These are phyloP conservation scores for Argentina silus DNA, from an alignment of 2,797 vertebrate species.

Conservation along the genomic window DNA sequence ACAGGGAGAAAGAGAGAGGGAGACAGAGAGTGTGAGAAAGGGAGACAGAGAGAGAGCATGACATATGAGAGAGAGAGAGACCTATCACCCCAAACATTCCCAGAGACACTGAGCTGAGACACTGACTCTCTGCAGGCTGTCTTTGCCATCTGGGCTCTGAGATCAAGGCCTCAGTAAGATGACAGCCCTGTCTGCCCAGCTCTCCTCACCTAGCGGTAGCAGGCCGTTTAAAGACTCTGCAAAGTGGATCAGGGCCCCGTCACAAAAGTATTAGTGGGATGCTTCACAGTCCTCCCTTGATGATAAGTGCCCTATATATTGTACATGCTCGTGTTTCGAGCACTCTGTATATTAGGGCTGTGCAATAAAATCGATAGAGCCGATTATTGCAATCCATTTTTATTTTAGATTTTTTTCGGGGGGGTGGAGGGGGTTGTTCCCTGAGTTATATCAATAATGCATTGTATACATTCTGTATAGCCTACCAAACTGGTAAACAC, in stretches of 20 bases:
- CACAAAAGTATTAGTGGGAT: slow-evolving; percentile 34
- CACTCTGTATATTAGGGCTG: slow-evolving; percentile 29
- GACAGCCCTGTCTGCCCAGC: background rate
- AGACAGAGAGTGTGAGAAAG: background rate
- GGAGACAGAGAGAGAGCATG: background rate
- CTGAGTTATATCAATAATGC: no score
- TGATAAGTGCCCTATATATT: slow-evolving; percentile 59
- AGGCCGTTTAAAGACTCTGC: slow-evolving; percentile 28
- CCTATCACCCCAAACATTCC: no score
- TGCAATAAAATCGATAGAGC: no score
- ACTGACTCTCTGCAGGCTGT: slow-evolving; percentile 3
- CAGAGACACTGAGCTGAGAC: no score
- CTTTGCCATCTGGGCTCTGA: slow-evolving; percentile 30
- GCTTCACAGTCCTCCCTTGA: slow-evolving; percentile 49
- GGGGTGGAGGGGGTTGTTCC: background rate
- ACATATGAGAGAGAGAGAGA: no score
- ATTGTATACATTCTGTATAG: no score
- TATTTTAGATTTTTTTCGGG: background rate
- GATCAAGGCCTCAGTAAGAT: slow-evolving; percentile 12
- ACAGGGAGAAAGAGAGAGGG: background rate
- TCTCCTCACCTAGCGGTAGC: slow-evolving; percentile 14
- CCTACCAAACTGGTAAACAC: no score
- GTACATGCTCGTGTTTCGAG: slow-evolving; percentile 44
- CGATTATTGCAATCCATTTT: no score
- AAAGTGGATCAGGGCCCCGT: slow-evolving; percentile 23